Conservation (phyloP, 1,140 invertebrate genomes). For the Drosophila ironensis region DNA sequence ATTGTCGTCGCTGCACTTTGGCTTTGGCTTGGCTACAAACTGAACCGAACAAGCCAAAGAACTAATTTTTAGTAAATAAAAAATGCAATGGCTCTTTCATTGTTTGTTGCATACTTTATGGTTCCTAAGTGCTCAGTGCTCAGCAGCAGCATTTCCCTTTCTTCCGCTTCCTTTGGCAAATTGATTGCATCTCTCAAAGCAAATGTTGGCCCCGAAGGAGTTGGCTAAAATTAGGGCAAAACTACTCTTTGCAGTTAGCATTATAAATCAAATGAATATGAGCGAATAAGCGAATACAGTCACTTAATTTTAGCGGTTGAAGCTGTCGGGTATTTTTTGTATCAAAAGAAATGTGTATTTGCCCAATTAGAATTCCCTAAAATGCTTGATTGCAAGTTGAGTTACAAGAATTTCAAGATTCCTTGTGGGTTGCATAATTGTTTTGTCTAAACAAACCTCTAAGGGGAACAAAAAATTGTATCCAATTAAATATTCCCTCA, state of each 20-base stretch:
- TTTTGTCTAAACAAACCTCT: too few relatives aligned
- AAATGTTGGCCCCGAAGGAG: not conserved
- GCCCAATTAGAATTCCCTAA: too few relatives aligned
- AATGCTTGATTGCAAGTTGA: too few relatives aligned
- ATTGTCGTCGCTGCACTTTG: slow-evolving; percentile 2
- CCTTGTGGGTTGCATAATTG: too few relatives aligned
- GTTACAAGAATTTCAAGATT: too few relatives aligned
- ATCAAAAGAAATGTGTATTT: too few relatives aligned
- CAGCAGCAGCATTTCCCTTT: not conserved
- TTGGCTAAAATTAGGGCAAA: not conserved
- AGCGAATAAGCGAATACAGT: too few relatives aligned
- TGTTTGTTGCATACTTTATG: slow-evolving; percentile 17
- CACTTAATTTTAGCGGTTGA: too few relatives aligned
- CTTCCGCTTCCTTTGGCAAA: slow-evolving; percentile 8
- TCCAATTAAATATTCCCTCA: not conserved
- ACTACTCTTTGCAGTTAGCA: too few relatives aligned
- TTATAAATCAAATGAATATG: not conserved
- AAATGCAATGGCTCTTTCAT: slow-evolving; percentile 19
- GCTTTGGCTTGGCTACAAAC: not conserved
- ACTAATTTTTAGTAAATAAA: slow-evolving; percentile 12
- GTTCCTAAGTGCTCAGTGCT: slow-evolving; percentile 7
- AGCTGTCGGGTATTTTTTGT: too few relatives aligned
- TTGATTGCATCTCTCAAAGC: not conserved
- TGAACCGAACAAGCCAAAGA: not conserved
- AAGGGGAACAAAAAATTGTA: too few relatives aligned